phyloP scores from a whole-genome alignment of 1,140 invertebrate genomes.

The Drosophila kohkoa region DNA sequence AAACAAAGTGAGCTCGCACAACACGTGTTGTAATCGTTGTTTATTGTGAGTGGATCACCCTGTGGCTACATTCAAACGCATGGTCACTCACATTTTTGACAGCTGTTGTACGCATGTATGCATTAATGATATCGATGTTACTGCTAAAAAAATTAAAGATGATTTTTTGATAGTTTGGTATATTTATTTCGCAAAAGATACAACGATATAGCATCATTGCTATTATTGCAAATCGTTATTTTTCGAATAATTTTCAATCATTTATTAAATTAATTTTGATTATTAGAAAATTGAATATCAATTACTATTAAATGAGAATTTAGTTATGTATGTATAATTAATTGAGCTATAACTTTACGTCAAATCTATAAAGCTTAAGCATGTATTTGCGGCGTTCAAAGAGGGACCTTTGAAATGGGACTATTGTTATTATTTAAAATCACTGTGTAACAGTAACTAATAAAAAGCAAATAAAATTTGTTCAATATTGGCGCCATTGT shows the following conservation, averaged over 20 bases:
- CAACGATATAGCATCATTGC: not conserved
- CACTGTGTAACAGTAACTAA: no score
- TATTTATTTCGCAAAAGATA: not conserved
- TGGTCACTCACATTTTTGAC: constrained; percentile 43
- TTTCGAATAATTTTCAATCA: not conserved
- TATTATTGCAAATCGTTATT: not conserved
- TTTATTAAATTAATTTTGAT: not conserved
- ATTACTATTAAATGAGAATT: no score
- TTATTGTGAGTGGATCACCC: constrained; percentile 30
- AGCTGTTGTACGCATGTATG: constrained; percentile 20
- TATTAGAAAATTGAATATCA: not conserved
- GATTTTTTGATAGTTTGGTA: not conserved
- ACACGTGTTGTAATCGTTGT: constrained; percentile 64
- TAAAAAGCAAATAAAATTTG: no score
- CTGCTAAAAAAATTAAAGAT: not conserved
- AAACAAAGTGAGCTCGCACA: constrained; percentile 38
- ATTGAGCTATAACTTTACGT: not conserved
- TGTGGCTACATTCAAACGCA: constrained; percentile 2
- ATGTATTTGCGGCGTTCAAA: no score
- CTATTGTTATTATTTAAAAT: no score
- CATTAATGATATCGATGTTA: constrained; percentile 19
- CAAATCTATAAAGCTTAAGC: no score
- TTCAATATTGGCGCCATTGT: no score
- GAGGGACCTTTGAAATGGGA: no score
- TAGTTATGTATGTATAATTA: not conserved